phyloP scores from a whole-genome alignment of 2,797 vertebrate species.

The Echeneis naucrates region DNA sequence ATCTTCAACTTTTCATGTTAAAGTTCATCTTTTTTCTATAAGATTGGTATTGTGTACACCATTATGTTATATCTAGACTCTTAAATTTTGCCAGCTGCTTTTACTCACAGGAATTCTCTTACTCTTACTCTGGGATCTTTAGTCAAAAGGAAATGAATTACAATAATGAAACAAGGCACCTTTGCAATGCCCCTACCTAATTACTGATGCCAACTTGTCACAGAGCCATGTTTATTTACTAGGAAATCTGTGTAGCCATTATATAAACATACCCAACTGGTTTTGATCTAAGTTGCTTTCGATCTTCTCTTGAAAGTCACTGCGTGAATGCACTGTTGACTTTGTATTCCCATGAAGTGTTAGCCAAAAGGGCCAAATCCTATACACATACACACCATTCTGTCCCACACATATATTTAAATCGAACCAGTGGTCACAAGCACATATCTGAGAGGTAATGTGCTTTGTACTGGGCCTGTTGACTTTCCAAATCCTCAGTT shows the following conservation, averaged over 20 bases:
- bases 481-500: background rate
- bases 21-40: no score
- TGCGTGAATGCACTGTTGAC: background rate
- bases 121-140: no score
- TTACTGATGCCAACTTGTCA: conserved; percentile 6
- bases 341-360: background rate
- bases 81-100: background rate
- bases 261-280: conserved; percentile 1
- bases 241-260: conserved; percentile 17
- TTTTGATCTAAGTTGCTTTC: conserved; percentile 19
- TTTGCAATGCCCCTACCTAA: conserved; percentile 14
- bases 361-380: background rate
- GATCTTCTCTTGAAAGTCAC: conserved; percentile 11
- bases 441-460: background rate
- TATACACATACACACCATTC: background rate
- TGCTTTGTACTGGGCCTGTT: background rate
- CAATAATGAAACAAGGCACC: background rate
- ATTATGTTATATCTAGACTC: no score
- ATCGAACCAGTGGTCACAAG: background rate
- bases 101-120: no score
- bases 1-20: background rate
- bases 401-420: no score
- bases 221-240: conserved; percentile 12
- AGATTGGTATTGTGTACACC: no score
- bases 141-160: background rate